Conservation (phyloP, 2,888 invertebrate species). For the Conops quadrifasciatus region DNA sequence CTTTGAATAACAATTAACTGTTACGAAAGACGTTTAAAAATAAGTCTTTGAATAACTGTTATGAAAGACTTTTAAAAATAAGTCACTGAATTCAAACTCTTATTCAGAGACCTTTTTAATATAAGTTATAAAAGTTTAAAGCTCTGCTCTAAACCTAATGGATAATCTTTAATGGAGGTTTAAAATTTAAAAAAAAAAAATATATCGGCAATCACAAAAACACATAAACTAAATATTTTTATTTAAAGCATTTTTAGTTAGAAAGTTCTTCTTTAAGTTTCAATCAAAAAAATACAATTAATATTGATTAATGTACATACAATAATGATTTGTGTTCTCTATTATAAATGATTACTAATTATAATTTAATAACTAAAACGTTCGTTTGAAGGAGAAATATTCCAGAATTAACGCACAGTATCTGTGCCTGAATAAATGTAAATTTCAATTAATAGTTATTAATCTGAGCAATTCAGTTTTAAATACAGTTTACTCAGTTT, state of each 20-base stretch:
- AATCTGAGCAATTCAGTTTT: neutral
- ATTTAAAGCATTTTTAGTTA: slow-evolving; percentile 36
- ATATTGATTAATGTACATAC: slow-evolving; percentile 29
- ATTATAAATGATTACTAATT: slow-evolving; percentile 14
- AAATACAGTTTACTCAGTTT: neutral
- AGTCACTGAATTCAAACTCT: too few relatives aligned
- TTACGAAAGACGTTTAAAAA: too few relatives aligned
- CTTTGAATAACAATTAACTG: too few relatives aligned
- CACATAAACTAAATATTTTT: slow-evolving; percentile 21
- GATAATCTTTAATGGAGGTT: too few relatives aligned
- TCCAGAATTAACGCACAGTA: too few relatives aligned
- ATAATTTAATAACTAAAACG: slow-evolving; percentile 5
- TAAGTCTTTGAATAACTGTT: too few relatives aligned
- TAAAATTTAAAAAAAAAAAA: too few relatives aligned
- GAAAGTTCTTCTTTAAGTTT: slow-evolving; percentile 30
- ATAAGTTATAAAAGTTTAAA: too few relatives aligned
- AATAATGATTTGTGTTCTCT: slow-evolving; percentile 24
- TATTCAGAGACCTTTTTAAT: too few relatives aligned
- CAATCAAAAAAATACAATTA: slow-evolving; percentile 35
- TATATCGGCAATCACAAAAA: slow-evolving; percentile 15
- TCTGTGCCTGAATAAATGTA: neutral
- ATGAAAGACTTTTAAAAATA: too few relatives aligned
- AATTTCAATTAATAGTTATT: neutral
- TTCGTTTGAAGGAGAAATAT: too few relatives aligned
- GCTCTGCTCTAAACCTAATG: too few relatives aligned